Evolutionary conservation across 2,113 vertebrate species (phyloP).

Genomic region (Reinhardtius hippoglossoides): DNA sequence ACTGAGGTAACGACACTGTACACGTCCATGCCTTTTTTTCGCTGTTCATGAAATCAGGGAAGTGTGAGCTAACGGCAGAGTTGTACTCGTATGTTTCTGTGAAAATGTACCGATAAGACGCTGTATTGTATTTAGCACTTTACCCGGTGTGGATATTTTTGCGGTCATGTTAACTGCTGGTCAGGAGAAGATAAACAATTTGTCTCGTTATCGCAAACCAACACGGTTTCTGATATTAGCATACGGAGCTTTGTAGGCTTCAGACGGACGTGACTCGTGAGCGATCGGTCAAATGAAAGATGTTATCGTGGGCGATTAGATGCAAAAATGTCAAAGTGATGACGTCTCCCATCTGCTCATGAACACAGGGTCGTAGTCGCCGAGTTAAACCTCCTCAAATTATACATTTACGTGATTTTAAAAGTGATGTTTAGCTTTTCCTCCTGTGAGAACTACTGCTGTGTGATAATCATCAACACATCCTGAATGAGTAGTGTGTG

Average conservation of each 20-base stretch:
- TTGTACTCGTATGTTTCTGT: conserved; percentile 26
- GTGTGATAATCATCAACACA: conserved; percentile 44
- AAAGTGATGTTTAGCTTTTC: conserved; percentile 1
- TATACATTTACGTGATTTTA: not conserved
- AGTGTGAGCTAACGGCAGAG: not conserved
- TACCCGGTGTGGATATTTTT: conserved; percentile 6
- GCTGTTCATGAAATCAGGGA: conserved; percentile 57
- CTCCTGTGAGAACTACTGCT: conserved; percentile 11
- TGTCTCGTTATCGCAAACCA: conserved; percentile 6
- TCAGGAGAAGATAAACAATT: conserved; percentile 45
- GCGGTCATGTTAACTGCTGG: conserved; percentile 58
- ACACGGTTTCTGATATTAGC: not conserved
- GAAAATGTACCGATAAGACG: conserved; percentile 35
- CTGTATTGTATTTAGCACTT: conserved; percentile 35
- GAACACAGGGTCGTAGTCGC: not conserved
- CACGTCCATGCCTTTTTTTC: conserved; percentile 29
- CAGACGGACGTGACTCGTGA: not conserved
- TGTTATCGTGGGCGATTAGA: not conserved
- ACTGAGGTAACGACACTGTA: conserved; percentile 11
- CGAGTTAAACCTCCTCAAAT: not conserved
- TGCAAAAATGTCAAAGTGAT: no score
- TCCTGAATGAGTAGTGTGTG: not conserved
- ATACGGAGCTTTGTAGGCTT: conserved; percentile 5
- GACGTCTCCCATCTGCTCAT: not conserved
- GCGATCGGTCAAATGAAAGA: not conserved